Percentiles rank a stretch among this genome's conserved stretches.
Conservation (phyloP, 1,140 invertebrate species). For the Hyles vespertilio region DNA sequence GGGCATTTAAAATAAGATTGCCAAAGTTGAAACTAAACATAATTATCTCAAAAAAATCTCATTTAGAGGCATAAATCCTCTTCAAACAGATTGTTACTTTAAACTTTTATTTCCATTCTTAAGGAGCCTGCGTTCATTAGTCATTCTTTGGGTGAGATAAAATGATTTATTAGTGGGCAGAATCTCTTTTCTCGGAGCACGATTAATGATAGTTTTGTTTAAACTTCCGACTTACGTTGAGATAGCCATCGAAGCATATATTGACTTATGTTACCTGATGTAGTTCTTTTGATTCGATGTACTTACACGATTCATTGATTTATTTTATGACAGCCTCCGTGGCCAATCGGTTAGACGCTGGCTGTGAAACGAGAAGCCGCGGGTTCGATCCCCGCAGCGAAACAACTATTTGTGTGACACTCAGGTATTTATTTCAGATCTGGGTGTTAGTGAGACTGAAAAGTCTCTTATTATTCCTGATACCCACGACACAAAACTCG, state of each 20-base stretch:
- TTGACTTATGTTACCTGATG: too few species aligned
- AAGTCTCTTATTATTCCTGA: too few species aligned
- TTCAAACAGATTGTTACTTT: slow-evolving; percentile 43
- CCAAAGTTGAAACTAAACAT: slow-evolving; percentile 16
- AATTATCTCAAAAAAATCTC: slow-evolving; percentile 25
- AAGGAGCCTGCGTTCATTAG: slow-evolving; percentile 45
- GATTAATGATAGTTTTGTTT: slow-evolving; percentile 37
- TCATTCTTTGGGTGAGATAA: slow-evolving; percentile 51
- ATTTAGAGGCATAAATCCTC: slow-evolving; percentile 26
- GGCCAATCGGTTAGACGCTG: too few species aligned
- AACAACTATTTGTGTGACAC: too few species aligned
- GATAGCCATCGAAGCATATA: not conserved
- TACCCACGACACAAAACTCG: too few species aligned
- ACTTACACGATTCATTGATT: too few species aligned
- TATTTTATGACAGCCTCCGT: too few species aligned
- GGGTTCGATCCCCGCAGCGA: too few species aligned
- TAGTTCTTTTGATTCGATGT: too few species aligned
- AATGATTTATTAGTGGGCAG: slow-evolving; percentile 35
- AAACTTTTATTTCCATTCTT: slow-evolving; percentile 46
- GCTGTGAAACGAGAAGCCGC: too few species aligned
- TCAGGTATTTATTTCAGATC: too few species aligned
- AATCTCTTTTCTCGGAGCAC: slow-evolving; percentile 17
- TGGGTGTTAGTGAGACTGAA: too few species aligned
- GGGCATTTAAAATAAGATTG: slow-evolving; percentile 2
- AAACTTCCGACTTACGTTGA: slow-evolving; percentile 18